Percentiles rank a stretch among this genome's conserved stretches.
phyloP scores from a whole-genome alignment of 2,797 vertebrate species.

The Ambastaia sidthimunki region DNA sequence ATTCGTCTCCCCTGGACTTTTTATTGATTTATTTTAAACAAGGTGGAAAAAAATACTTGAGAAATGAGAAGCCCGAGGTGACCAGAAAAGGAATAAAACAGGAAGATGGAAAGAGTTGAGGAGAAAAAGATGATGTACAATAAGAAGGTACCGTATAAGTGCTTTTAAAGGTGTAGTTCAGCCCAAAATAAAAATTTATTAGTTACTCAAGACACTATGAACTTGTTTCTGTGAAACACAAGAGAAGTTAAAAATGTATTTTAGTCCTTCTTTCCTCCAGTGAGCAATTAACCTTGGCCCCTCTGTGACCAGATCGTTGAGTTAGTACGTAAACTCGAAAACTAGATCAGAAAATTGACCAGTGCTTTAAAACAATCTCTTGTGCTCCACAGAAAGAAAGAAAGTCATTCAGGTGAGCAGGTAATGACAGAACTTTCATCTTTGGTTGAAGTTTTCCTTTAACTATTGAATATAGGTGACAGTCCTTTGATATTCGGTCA shows the following conservation, averaged over 20 bases:
- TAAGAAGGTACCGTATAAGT: not conserved
- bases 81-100: constrained; percentile 36
- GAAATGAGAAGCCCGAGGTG: constrained; percentile 65
- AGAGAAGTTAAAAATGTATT: not conserved
- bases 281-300: not conserved
- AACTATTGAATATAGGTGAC: not conserved
- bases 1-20: constrained; percentile 75
- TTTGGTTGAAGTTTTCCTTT: not conserved
- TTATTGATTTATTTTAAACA: constrained; percentile 82
- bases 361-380: too few species aligned
- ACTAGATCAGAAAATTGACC: too few species aligned
- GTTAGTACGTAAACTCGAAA: too few species aligned
- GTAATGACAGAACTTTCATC: constrained; percentile 22
- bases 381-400: too few species aligned
- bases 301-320: too few species aligned
- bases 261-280: not conserved
- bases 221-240: not conserved
- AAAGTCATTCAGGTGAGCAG: not conserved
- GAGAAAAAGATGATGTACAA: not conserved
- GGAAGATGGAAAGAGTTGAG: constrained; percentile 30
- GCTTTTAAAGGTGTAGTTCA: not conserved
- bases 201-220: not conserved
- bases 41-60: constrained; percentile 72
- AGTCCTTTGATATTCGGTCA: constrained; percentile 57
- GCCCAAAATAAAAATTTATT: not conserved